Evolutionary conservation across 2,113 vertebrate genomes (phyloP), one percentile per base, ranked within the genome.

Genomic region (Monopterus albus): DNA sequence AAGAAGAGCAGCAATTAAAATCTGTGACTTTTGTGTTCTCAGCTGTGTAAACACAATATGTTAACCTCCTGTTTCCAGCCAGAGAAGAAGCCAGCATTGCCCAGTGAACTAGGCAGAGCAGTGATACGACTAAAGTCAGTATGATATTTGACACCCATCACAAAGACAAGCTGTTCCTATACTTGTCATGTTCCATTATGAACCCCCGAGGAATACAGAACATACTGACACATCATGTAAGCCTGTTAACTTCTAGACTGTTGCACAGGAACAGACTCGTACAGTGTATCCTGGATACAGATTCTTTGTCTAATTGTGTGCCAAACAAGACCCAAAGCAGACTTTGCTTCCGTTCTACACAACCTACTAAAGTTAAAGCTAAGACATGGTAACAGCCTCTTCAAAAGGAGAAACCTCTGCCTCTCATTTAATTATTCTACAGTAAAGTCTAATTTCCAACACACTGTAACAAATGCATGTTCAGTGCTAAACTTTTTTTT

Each of bases 171-270:
- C 62, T 58, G 61, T 58, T 74, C 73, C 64, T 38, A n/a, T n/a
- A 43, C 72, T 23, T 62, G 69, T 65, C 77, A 61, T 58, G 66
- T 80, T 75, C 58, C 47, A 75, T 82, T 85, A 72, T 43, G 46
- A 61, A 58, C 66, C 55, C 45, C 28, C 52, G 45, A 65, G 53
- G 73, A 75, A 55, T 69, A 78, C 63, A 80, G 43, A 56, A 72
- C 28, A 57, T 21, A 38, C 67, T 55, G 58, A 59, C 58, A 68
- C 42, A 63, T 67, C 45, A 79, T 62, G 35, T 74, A 74, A 68
- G 56, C 73, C 36, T 80, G 63, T 62, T 64, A 76, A 63, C 42
- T 52, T 74, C 26, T 31, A 43, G 12, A 60, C 35, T 47, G 21
- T 29, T 67, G 72, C 56, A 64, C 6, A 40, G 46, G 18, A 42